These are phyloP conservation scores for Arothron firmamentum DNA, from an alignment of 2,113 vertebrate species.

Conservation along the genomic window DNA sequence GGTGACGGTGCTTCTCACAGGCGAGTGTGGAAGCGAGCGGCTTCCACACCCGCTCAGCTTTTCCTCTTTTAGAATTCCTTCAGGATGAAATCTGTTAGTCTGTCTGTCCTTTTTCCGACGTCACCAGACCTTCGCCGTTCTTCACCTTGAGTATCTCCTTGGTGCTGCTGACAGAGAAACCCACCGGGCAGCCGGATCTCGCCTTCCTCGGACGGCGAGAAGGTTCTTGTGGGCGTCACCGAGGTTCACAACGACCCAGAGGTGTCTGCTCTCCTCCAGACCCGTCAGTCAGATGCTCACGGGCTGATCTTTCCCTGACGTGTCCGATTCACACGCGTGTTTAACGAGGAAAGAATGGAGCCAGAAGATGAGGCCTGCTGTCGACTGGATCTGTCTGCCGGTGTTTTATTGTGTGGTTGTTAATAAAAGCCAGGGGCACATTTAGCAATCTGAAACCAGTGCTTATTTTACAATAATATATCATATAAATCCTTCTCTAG, in stretches of 20 bases:
- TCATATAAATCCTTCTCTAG: too few species aligned
- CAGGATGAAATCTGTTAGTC: background rate
- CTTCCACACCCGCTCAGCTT: background rate
- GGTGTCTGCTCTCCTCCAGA: too few species aligned
- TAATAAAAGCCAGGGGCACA: conserved; percentile 58
- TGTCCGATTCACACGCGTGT: conserved; percentile 18
- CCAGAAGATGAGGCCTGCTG: conserved; percentile 1
- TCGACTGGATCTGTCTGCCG: conserved; percentile 10
- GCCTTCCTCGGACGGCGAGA: background rate
- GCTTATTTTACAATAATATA: conserved; percentile 6
- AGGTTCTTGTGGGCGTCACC: background rate
- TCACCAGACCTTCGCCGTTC: background rate
- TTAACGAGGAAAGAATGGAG: conserved; percentile 29
- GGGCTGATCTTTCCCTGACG: background rate
- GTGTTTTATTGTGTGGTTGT: conserved; percentile 54
- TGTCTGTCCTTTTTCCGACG: background rate
- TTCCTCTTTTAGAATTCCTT: conserved; percentile 15
- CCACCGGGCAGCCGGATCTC: background rate
- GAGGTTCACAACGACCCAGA: conserved; percentile 31
- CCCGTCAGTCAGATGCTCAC: background rate
- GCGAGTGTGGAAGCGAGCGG: background rate
- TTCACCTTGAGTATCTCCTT: background rate
- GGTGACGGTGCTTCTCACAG: conserved; percentile 10
- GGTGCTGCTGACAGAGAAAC: too few species aligned
- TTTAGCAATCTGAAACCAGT: conserved; percentile 28